Evolutionary conservation across 1,140 invertebrate species (phyloP), one percentile per base, ranked within the genome.

Genomic region (Nomia melanderi): DNA sequence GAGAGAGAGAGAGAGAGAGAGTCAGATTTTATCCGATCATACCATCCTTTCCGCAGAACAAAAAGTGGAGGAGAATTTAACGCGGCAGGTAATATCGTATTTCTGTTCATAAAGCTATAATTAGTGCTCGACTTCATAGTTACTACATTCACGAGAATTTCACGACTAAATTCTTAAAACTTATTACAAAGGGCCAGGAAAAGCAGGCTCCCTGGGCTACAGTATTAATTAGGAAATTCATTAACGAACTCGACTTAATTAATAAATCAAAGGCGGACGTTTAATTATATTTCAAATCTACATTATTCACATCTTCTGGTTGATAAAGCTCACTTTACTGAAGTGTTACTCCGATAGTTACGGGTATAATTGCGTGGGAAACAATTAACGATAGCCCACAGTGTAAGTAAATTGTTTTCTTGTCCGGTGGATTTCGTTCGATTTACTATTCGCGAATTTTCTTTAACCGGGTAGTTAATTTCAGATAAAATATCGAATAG

Each of bases 281-380:
- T n/a, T n/a, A 50, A 50, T n/a, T 50, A n/a, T 50, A 50, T 50
- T 50, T 50, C 20, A 50, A 50, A 50, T n/a, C 47, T 50, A 50
- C 47, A 50, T 50, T 50, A 50, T 50, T 50, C 47, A 50, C n/a
- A 50, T 50, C n/a, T n/a, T n/a, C n/a, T 50, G 47, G 47, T n/a
- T n/a, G 20, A 50, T 50, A 50, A 50, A 50, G n/a, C 20, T 50
- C 8, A n/a, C n/a, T 50, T 50, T 50, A 20, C 47, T 17, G 20
- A 50, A 17, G n/a, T 7, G n/a, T 50, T 7, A n/a, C 47, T n/a
- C 20, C 47, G n/a, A 50, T 6, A 17, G 47, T n/a, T 50, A 50
- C n/a, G 7, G 47, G 6, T 50, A n/a, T 50, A 50, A 50, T n/a
- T n/a, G 47, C 7, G 1, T 50, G 4, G 2, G n/a, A 50, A 17